These are phyloP conservation scores for Xenus cinereus DNA, from an alignment of 2,113 vertebrate genomes.

Conservation along the genomic window DNA sequence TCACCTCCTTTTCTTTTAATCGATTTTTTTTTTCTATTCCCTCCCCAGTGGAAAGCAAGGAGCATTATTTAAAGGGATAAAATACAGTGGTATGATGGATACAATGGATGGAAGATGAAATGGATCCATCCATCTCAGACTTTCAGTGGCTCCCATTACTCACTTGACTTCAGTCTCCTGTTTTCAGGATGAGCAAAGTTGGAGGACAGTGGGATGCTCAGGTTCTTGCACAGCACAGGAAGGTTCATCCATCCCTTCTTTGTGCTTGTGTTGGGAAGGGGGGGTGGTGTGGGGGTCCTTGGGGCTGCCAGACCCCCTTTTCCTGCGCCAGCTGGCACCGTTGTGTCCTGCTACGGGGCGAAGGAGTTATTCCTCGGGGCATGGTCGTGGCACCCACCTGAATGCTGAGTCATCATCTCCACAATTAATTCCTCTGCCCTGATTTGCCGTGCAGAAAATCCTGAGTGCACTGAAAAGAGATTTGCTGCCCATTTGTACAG, in stretches of 20 bases:
- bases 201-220: not conserved
- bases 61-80: not conserved
- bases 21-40: not conserved
- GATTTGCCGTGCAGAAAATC: not conserved
- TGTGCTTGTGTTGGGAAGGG: fast-evolving
- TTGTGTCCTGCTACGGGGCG: not conserved
- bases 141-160: not conserved
- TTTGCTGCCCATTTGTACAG: not conserved
- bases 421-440: not conserved
- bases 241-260: not conserved
- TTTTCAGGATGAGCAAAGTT: not conserved
- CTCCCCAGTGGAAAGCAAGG: not conserved
- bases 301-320: not conserved
- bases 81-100: not conserved
- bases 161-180: not conserved
- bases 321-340: not conserved
- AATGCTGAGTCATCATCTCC: fast-evolving
- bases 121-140: not conserved
- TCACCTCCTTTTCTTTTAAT: not conserved
- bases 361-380: not conserved
- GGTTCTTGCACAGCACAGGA: fast-evolving
- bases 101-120: not conserved
- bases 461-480: fast-evolving
- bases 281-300: not conserved
- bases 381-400: not conserved